A percentile compares a stretch with the other conserved stretches of the same genome.
These are phyloP conservation scores for Rhinogobio ventralis DNA, from an alignment of 2,797 vertebrate genomes.

Conservation along the genomic window DNA sequence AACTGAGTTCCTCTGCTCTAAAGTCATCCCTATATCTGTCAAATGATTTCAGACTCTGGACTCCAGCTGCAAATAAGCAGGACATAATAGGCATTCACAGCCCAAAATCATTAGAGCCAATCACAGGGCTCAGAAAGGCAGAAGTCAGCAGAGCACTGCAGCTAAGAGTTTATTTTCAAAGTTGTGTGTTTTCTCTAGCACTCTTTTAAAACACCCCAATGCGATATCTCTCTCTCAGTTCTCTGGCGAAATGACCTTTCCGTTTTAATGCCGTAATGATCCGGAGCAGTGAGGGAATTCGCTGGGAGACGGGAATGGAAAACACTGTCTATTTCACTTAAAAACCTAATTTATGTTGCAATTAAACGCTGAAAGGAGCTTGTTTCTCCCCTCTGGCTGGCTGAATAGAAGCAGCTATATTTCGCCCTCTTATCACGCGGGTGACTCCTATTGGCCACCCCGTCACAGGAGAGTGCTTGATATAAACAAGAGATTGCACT, in stretches of 20 bases:
- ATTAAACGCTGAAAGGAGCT: conserved; percentile 68
- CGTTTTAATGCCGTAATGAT: conserved; percentile 63
- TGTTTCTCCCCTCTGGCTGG: conserved; percentile 69
- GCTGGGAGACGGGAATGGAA: conserved; percentile 61
- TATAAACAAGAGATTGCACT: conserved; percentile 99
- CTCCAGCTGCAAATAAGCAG: conserved; percentile 65
- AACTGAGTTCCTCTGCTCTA: conserved; percentile 68
- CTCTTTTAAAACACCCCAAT: conserved; percentile 58
- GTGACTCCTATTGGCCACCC: conserved; percentile 96
- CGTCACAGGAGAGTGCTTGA: conserved; percentile 99
- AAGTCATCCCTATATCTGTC: conserved; percentile 70
- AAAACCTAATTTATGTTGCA: conserved; percentile 67
- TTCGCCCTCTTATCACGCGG: conserved; percentile 92
- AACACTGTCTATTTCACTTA: conserved; percentile 66
- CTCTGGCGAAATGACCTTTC: conserved; percentile 58
- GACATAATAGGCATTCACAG: conserved; percentile 68
- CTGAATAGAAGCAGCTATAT: conserved; percentile 84
- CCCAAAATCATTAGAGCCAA: conserved; percentile 57
- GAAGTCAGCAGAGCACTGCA: conserved; percentile 26
- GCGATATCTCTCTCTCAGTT: conserved; percentile 34
- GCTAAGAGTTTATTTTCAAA: conserved; percentile 40
- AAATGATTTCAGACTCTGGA: conserved; percentile 69
- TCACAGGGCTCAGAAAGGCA: conserved; percentile 26
- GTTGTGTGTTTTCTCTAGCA: conserved; percentile 58
- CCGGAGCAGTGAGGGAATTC: conserved; percentile 55